Evolutionary conservation across 2,113 vertebrate genomes (phyloP), one percentile per base, ranked within the genome.

Genomic region (Grammomys surdaster): DNA sequence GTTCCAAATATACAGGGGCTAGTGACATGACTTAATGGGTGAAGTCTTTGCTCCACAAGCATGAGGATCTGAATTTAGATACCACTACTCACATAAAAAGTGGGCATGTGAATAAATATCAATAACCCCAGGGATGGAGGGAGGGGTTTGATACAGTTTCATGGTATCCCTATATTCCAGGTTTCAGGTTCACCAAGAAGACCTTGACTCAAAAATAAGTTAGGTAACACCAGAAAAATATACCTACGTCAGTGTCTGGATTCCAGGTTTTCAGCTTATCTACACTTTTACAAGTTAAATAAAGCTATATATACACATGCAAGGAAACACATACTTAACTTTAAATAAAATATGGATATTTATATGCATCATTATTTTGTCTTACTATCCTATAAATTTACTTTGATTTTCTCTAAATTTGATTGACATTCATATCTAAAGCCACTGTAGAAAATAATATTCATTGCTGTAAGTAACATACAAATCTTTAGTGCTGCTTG

Each of bases 401-500:
- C 20, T 76, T 78, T 58, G 20, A 33, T 46, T 69, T n/a, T 10
- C 3, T 72, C 28, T 90, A 85, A 88, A 84, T 17, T 46, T 85
- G 20, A 93, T 63, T 8, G 69, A 5, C 48, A 54, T 56, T 81
- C 51, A 81, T 33, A 1, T 93, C 76, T 95, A 78, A 86, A 89
- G 58, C 10, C 11, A 65, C 33, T 85, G 14, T 75, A 3, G 5
- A 24, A 85, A 94, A 88, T 78, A 86, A 48, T 67, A 48, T 7
- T n/a, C 72, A 16, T 91, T 82, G 19, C 67, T 89, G 94, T 89
- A 86, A 94, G 86, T 76, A 85, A 33, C 26, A 11, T 78, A 75
- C 76, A 94, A 48, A 1, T 20, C 5, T 86, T 89, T 56, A 89
- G 7, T 91, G 48, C 3, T 65, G 1, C 63, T 88, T 58, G 2